Base-by-base conservation (phyloP, 2,888 invertebrate genomes). In the Drosophila gaucha region DNA sequence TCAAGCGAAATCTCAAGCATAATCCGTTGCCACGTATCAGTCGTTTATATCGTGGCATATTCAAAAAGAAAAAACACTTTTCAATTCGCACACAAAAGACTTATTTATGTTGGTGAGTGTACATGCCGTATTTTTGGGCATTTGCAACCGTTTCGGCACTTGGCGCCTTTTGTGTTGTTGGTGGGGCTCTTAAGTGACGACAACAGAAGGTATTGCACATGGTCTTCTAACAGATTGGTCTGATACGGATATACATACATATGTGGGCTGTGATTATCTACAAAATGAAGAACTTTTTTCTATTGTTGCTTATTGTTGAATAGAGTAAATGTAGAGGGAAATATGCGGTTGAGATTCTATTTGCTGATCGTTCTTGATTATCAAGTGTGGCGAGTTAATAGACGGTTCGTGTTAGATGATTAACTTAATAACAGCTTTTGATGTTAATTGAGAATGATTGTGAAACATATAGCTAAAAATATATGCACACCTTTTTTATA, bases 81-180 rank as follows among this genome's bases (percentile, higher is more conserved):
- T 87, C 87, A 87, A 83, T 83, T 68, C 73, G 66, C 50, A 38
- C 46, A 83, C 82, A 83, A 83, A 70, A 73, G 86, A 52, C 46
- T 65, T 72, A 86, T 82, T 82, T 78, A 69, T 24, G 46, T 59
- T 44, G 62, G 60, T 24, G 36, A 50, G 33, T 57, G 50, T 52
- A 58, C 9, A 26, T 0, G n/a, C n/a, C 18, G 26, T 49, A 59
- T 74, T 56, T 86, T 79, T 63, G 75, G 82, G 68, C 47, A 64
- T 43, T 56, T 62, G 68, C 77, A 83, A 83, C 67, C 66, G 86
- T 50, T 68, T 57, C 57, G 46, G 38, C 75, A 60, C 43, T 70
- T 69, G 58, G 72, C 69, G 80, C 68, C 70, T 78, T 67, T 78
- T 85, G 85, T 78, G 59, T 31, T 12, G 9, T 10, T 46, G n/a